phyloP scores from a whole-genome alignment of 2,113 vertebrate species.

The Rissa tridactyla region DNA sequence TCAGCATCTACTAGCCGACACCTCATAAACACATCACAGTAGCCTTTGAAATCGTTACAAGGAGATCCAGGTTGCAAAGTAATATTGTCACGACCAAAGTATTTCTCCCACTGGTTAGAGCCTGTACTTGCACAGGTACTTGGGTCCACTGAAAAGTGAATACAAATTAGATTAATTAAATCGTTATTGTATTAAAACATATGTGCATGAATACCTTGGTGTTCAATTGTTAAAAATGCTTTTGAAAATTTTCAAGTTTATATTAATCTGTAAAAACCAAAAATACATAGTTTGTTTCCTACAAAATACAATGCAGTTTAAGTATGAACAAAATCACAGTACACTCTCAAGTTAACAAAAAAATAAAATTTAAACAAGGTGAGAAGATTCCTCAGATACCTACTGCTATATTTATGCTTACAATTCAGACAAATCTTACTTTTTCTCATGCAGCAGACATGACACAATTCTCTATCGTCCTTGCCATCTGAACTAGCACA shows the following conservation, averaged over 20 bases:
- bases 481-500: constrained; percentile 83
- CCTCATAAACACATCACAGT: constrained; percentile 96
- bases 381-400: background rate
- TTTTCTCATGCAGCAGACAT: constrained; percentile 96
- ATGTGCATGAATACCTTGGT: fast-evolving
- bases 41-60: constrained; percentile 96
- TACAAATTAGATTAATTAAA: background rate
- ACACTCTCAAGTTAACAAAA: background rate
- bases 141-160: constrained; percentile 77
- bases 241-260: background rate
- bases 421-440: constrained; percentile 75
- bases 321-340: background rate
- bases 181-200: background rate
- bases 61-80: constrained; percentile 96
- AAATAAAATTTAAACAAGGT: background rate
- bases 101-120: constrained; percentile 77
- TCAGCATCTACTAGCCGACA: constrained; percentile 96
- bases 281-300: background rate
- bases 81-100: constrained; percentile 78
- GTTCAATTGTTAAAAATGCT: background rate
- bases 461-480: constrained; percentile 91
- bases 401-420: background rate
- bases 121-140: constrained; percentile 88
- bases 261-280: background rate
- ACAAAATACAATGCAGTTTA: background rate